These are phyloP conservation scores for Megalopta genalis DNA, from an alignment of 1,140 invertebrate species.

Conservation along the genomic window DNA sequence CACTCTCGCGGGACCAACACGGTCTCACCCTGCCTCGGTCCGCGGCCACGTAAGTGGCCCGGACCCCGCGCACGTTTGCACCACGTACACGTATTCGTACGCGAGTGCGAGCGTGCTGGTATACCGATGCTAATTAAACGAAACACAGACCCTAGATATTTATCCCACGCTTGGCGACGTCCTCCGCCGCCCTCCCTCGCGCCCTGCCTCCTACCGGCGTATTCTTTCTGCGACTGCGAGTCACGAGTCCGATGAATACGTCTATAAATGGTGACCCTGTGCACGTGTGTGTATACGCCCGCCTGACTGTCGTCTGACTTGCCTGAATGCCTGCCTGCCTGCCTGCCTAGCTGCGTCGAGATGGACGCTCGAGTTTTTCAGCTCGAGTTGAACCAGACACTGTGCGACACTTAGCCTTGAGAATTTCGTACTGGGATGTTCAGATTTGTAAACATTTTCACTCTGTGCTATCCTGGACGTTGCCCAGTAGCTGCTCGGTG, in stretches of 20 bases:
- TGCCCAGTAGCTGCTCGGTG: no score
- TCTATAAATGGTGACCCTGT: conserved; percentile 47
- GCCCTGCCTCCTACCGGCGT: background rate
- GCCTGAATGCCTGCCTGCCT: no score
- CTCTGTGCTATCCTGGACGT: no score
- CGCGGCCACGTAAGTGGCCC: background rate
- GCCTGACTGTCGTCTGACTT: no score
- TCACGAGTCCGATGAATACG: conserved; percentile 45
- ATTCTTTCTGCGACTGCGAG: conserved; percentile 27
- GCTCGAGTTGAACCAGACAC: no score
- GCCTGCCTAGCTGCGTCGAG: no score
- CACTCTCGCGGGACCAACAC: conserved; percentile 15
- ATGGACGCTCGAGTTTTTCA: no score
- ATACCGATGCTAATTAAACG: conserved; percentile 69
- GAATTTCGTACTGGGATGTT: no score
- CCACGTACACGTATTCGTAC: conserved; percentile 35
- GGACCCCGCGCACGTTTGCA: conserved; percentile 12
- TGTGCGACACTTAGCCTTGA: no score
- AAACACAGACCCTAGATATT: conserved; percentile 66
- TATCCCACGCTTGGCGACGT: conserved; percentile 65
- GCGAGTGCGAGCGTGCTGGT: conserved; percentile 48
- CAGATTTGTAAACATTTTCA: no score
- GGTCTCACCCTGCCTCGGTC: background rate
- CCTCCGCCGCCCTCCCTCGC: conserved; percentile 37
- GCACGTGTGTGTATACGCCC: background rate